phyloP scores from a whole-genome alignment of 2,797 vertebrate genomes.

The Phyllotis vaccarum region DNA sequence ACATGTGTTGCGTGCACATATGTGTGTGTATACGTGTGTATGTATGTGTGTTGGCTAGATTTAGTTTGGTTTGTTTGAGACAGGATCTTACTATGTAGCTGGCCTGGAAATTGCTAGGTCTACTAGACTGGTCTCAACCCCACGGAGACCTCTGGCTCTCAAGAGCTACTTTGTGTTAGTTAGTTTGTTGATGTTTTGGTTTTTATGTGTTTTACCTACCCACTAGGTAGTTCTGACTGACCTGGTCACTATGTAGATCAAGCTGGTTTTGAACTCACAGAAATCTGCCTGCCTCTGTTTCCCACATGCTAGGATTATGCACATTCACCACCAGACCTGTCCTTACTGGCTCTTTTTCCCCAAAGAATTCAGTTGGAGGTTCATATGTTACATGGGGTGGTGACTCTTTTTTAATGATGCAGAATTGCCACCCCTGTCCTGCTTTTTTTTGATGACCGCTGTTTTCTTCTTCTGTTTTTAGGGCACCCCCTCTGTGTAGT shows the following conservation, averaged over 20 bases:
- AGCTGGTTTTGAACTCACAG: background rate
- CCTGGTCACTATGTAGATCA: background rate
- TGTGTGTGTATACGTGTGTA: background rate
- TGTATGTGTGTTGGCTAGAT: background rate
- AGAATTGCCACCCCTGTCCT: background rate
- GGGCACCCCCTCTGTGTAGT: too few relatives aligned
- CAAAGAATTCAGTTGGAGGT: constrained; percentile 15
- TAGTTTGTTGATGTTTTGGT: background rate
- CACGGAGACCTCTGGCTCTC: background rate
- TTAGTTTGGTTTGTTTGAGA: background rate
- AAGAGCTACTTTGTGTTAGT: background rate
- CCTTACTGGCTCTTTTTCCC: background rate
- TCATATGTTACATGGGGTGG: background rate
- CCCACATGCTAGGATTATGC: background rate
- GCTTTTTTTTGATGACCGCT: background rate
- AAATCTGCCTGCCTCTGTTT: background rate
- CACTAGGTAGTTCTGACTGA: background rate
- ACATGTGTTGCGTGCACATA: background rate
- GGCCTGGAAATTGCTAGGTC: background rate
- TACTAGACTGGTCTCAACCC: background rate
- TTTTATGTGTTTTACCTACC: background rate
- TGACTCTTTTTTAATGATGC: background rate
- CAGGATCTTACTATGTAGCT: background rate
- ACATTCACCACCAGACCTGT: background rate
- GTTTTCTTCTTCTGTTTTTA: background rate